These are phyloP conservation scores for Danio tinwini DNA, from an alignment of 2,797 vertebrate genomes.

Conservation along the genomic window DNA sequence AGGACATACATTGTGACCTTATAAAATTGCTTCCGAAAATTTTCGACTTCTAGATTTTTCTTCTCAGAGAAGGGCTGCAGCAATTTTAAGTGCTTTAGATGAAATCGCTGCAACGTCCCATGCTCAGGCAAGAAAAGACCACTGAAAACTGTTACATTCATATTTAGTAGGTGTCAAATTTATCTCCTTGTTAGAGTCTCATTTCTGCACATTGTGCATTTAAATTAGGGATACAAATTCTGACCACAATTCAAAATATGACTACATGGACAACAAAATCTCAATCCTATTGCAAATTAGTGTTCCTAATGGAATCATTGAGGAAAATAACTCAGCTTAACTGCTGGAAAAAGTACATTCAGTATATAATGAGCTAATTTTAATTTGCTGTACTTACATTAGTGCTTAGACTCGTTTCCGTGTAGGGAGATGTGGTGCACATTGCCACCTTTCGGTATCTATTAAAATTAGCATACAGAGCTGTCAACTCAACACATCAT, in stretches of 20 bases:
- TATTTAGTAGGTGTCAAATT: not conserved
- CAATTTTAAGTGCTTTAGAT: not conserved
- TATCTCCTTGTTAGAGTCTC: not conserved
- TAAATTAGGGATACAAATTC: conserved; percentile 20
- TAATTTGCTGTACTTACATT: conserved; percentile 92
- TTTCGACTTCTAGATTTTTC: not conserved
- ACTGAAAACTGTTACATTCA: not conserved
- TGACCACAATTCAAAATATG: conserved; percentile 11
- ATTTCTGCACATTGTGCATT: not conserved
- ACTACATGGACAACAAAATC: conserved; percentile 66
- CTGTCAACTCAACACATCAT: conserved; percentile 93
- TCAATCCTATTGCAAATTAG: conserved; percentile 96
- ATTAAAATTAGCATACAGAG: conserved; percentile 99
- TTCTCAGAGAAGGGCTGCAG: not conserved
- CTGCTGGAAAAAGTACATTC: conserved; percentile 98
- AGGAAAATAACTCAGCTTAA: conserved; percentile 97
- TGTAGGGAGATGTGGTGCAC: conserved; percentile 15
- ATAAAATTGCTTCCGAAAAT: conserved; percentile 2
- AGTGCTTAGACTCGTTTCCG: conserved; percentile 79
- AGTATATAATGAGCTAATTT: conserved; percentile 96
- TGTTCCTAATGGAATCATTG: conserved; percentile 96
- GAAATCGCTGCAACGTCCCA: not conserved
- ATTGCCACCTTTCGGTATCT: conserved; percentile 85
- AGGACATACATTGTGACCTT: conserved; percentile 3
- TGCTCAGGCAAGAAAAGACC: not conserved